Base-by-base conservation (phyloP, 1,140 invertebrate species). In the Psilanteris sp. region DNA sequence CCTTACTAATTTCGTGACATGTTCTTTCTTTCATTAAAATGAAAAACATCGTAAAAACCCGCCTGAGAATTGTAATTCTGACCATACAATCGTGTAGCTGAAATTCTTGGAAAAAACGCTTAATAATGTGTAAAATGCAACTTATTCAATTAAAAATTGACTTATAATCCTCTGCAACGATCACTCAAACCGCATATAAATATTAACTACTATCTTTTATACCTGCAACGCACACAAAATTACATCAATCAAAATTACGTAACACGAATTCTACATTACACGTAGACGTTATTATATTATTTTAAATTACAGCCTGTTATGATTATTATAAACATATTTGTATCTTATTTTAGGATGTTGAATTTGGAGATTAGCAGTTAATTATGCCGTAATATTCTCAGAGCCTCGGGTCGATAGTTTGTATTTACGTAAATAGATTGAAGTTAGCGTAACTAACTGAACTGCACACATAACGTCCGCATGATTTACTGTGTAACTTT, bases 351-450 rank as follows among this genome's bases (percentile, higher is more conserved):
- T 64, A 48, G 59, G 50, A 10, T 66, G 43, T 66, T 73, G 52
- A 64, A 64, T 64, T 14, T 14, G 22, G 29, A 66, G 59, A 66
- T 73, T 66, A 73, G 52, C 27, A 64, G 57, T 72, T 55, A 72
- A 72, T 62, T 62, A 72, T 48, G 41, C 31, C 34, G 26, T 73
- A 73, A 73, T 73, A 73, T 66, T 73, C 41, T 15, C 15, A 26
- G 20, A n/a, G 31, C 43, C 29, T 59, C 29, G 59, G 70, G 29
- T 66, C 70, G 59, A 73, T 66, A 64, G 36, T 59, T 66, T 61
- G 39, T 67, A 75, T 78, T 78, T 78, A 71, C 59, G 48, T 71
- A 71, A 67, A 74, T 41, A 74, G 64, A 78, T 72, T 74, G 64
- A 34, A 66, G 57, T 67, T 74, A 36, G 50, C 52, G 64, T 52